These are phyloP conservation scores for Macrostomum lignano DNA, from an alignment of 1,140 invertebrate genomes.

Conservation along the genomic window DNA sequence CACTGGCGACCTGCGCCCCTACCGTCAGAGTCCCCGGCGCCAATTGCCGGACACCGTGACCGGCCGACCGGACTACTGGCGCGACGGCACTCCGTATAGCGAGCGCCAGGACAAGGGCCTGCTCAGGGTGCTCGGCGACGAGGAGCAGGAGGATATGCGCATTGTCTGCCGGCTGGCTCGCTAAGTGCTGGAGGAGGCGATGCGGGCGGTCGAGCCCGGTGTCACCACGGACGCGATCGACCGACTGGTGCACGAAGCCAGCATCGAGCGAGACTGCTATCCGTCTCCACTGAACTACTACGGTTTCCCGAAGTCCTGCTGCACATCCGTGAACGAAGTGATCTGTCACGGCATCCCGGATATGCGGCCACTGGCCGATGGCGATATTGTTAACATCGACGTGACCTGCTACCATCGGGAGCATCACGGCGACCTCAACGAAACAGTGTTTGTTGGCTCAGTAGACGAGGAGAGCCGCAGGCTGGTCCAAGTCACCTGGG, in stretches of 20 bases:
- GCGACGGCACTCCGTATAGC: no score
- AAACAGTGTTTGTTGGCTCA: conserved; percentile 51
- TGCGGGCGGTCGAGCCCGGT: conserved; percentile 51
- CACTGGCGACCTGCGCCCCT: conserved; percentile 53
- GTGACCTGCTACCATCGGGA: conserved; percentile 83
- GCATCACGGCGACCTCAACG: conserved; percentile 92
- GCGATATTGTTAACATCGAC: conserved; percentile 88
- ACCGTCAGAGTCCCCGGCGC: no score
- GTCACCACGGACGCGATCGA: conserved; percentile 96
- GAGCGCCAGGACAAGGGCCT: no score
- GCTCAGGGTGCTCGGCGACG: no score
- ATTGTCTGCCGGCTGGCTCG: conserved; percentile 58
- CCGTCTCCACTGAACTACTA: conserved; percentile 95
- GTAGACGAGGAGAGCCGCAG: conserved; percentile 19
- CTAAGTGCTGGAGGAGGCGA: conserved; percentile 73
- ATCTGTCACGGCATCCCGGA: conserved; percentile 97
- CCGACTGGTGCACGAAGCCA: conserved; percentile 40
- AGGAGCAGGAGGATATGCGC: no score
- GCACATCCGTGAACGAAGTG: conserved; percentile 85
- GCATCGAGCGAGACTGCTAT: conserved; percentile 82
- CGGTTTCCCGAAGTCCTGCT: conserved; percentile 87
- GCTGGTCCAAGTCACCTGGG: conserved; percentile 51
- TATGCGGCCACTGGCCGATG: conserved; percentile 53
- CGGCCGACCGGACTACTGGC: no score
- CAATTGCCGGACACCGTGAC: no score